phyloP scores from a whole-genome alignment of 2,113 vertebrate genomes.

The Callorhinus ursinus region DNA sequence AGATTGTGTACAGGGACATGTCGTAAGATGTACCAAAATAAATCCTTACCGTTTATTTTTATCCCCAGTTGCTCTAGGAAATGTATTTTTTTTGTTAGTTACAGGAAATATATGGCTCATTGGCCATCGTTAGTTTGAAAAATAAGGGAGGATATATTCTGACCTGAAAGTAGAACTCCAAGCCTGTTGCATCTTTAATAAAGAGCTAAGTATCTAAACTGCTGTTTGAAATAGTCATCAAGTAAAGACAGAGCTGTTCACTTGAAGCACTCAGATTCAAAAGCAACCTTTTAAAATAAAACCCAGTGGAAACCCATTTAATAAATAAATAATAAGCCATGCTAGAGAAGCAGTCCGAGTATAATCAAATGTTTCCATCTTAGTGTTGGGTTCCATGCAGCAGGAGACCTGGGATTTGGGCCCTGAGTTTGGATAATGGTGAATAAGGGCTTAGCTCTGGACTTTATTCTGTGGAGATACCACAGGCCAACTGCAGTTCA shows the following conservation, averaged over 20 bases:
- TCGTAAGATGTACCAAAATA: not conserved
- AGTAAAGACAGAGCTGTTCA: not conserved
- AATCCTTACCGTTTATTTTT: slow-evolving; percentile 50
- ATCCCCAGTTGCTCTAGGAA: slow-evolving; percentile 30
- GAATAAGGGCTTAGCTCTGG: not conserved
- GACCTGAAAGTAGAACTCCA: slow-evolving; percentile 24
- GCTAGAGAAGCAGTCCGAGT: not conserved
- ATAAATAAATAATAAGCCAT: not conserved
- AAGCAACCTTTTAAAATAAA: slow-evolving; percentile 52
- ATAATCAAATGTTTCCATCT: not conserved
- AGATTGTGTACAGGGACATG: not conserved
- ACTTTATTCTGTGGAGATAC: not conserved
- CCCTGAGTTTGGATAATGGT: no score
- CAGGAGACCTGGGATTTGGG: not conserved
- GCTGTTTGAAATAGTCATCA: not conserved
- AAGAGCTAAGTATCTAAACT: slow-evolving; percentile 27
- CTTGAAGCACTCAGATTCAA: not conserved
- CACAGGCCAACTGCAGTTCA: not conserved
- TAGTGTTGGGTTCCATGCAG: not conserved
- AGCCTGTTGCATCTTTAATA: slow-evolving; percentile 10
- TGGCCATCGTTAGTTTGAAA: slow-evolving; percentile 63
- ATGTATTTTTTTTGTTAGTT: slow-evolving; percentile 50
- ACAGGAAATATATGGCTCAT: slow-evolving; percentile 41
- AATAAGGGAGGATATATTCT: slow-evolving; percentile 56
- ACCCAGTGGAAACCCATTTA: slow-evolving; percentile 25